Evolutionary conservation across 1,140 invertebrate species (phyloP), one percentile per base, ranked within the genome.

Genomic region (Drosophila sp.): DNA sequence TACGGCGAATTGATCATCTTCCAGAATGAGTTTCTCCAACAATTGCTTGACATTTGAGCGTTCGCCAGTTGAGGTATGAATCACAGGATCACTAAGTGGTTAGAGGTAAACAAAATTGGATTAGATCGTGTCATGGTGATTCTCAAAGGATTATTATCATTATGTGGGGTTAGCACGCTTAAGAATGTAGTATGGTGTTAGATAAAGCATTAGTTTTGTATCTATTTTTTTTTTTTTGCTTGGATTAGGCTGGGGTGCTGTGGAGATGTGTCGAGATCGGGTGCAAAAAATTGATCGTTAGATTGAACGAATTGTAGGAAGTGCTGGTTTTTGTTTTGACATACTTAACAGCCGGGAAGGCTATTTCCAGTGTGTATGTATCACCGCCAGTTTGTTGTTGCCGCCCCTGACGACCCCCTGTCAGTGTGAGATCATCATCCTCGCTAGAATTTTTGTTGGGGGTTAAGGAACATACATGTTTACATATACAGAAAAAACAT

Each of bases 341-440:
- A 97, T 96, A 98, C 97, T 97, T 97, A 93, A 97, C 95, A 80
- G 97, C 96, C 84, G 96, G 97, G 94, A 98, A 98, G 87, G 96
- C 95, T 91, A 98, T 96, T 93, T 97, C 96, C 90, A 98, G 94
- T 93, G 94, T 95, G 94, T 98, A 98, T 78, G 96, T 97, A 93
- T 97, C 96, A 90, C 91, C 91, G 91, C 91, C 91, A 73, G 89
- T 89, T 81, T 94, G 94, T 81, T 94, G 94, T 91, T 94, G 95
- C 75, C 95, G 93, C 92, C 95, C 94, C 92, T 95, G 94, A 84
- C 95, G 94, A 92, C 75, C 73, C 32, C 56, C 84, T 55, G 78
- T 81, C 64, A 86, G 58, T 30, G 76, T 72, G 50, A 80, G 67
- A 29, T 91, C 89, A 64, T 92, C 89, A 41, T 80, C 85, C 44